Evolutionary conservation across 2,888 invertebrate genomes (phyloP).

Genomic region (Noctuana brunneofusca): DNA sequence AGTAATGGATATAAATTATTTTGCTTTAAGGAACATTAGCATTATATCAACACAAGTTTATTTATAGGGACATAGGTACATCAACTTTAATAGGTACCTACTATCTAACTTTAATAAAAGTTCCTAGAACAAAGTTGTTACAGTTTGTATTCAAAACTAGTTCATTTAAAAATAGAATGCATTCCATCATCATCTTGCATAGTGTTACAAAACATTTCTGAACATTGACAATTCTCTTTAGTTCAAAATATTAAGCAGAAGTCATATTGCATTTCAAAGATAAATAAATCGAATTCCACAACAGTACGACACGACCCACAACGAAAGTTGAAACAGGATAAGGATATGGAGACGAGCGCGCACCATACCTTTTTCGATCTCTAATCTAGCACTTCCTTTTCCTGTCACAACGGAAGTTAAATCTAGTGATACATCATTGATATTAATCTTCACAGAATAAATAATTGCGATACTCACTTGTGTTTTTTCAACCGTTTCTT

Average conservation of each 20-base stretch:
- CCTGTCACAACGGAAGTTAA: slow-evolving; percentile 68
- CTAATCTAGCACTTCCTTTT: slow-evolving; percentile 79
- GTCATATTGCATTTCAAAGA: background rate
- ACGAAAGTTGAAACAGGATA: slow-evolving; percentile 54
- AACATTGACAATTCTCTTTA: background rate
- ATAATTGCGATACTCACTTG: slow-evolving; percentile 35
- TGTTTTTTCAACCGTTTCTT: background rate
- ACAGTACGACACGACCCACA: slow-evolving; percentile 21
- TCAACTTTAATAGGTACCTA: too few relatives aligned
- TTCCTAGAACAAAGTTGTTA: background rate
- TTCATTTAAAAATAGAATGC: slow-evolving; percentile 26
- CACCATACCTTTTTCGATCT: slow-evolving; percentile 55
- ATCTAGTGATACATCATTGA: slow-evolving; percentile 39
- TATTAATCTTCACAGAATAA: slow-evolving; percentile 22
- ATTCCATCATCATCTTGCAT: slow-evolving; percentile 2
- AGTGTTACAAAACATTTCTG: background rate
- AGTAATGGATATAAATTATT: too few relatives aligned
- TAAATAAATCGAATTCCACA: background rate
- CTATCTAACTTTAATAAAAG: background rate
- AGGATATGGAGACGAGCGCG: slow-evolving; percentile 49
- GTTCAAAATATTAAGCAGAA: background rate
- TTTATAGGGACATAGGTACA: background rate
- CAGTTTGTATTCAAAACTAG: slow-evolving; percentile 2
- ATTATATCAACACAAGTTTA: too few relatives aligned
- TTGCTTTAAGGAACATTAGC: too few relatives aligned